Evolutionary conservation across 2,113 vertebrate genomes (phyloP).

Genomic region (Empidonax alnorum): DNA sequence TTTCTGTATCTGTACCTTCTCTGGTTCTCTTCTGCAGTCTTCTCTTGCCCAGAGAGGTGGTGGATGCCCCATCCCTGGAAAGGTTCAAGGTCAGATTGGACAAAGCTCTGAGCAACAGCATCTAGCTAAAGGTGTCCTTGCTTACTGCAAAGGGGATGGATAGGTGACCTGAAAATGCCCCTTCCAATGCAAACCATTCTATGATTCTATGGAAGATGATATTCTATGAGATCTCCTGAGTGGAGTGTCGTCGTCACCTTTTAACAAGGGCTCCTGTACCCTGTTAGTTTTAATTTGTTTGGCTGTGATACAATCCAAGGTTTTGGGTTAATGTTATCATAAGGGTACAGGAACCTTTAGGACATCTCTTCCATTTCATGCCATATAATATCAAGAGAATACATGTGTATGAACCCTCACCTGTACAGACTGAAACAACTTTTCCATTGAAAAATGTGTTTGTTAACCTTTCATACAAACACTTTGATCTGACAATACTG

Average conservation of each 20-base stretch:
- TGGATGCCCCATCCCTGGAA: no score
- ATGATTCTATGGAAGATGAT: neutral
- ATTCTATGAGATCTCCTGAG: neutral
- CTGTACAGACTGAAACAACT: neutral
- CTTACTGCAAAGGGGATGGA: fast-evolving
- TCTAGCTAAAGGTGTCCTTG: neutral
- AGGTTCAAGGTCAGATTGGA: neutral
- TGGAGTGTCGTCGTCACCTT: neutral
- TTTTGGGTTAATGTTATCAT: neutral
- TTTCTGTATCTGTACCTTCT: neutral
- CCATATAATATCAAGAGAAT: neutral
- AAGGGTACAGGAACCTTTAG: neutral
- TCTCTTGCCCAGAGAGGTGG: neutral
- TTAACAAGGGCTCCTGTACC: neutral
- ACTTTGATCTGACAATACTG: neutral
- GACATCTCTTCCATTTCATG: neutral
- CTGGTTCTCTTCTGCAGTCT: neutral
- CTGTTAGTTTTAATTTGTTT: neutral
- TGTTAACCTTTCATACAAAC: neutral
- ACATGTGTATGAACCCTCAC: neutral
- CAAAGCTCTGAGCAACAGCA: neutral
- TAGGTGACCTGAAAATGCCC: neutral
- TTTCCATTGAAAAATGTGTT: neutral
- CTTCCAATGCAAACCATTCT: neutral
- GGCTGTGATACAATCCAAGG: neutral